phyloP scores from a whole-genome alignment of 2,113 vertebrate species.

The Raja brachyura region DNA sequence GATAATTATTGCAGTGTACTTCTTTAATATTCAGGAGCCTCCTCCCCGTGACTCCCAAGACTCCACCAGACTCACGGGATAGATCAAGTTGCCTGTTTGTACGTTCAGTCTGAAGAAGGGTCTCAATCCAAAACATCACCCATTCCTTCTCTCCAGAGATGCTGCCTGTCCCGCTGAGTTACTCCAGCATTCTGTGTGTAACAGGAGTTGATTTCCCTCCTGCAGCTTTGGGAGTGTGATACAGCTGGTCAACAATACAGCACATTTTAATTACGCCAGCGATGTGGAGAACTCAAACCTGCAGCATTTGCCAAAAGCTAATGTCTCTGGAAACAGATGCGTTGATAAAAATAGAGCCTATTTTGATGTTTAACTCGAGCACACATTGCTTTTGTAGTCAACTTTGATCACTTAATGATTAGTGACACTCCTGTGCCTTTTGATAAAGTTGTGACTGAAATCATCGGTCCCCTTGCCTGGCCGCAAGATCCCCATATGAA shows the following conservation, averaged over 20 bases:
- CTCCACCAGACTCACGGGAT: background rate
- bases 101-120: no score
- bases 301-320: background rate
- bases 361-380: conserved; percentile 23
- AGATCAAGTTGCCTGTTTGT: background rate
- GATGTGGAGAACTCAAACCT: no score
- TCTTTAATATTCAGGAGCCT: background rate
- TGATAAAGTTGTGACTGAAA: conserved; percentile 40
- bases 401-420: conserved; percentile 41
- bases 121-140: no score
- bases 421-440: conserved; percentile 41
- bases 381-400: background rate
- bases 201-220: background rate
- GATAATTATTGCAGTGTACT: background rate
- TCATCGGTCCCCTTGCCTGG: conserved; percentile 39
- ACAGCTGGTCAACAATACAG: background rate
- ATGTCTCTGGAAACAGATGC: conserved; percentile 15
- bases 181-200: background rate
- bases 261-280: background rate
- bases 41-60: background rate
- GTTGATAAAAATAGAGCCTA: background rate
- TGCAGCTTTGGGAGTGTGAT: background rate
- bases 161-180: no score
- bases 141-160: no score
- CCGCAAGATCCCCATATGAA: conserved; percentile 43